These are phyloP conservation scores for Protomyctophum bolini DNA, from an alignment of 2,113 vertebrate genomes.

Conservation along the genomic window DNA sequence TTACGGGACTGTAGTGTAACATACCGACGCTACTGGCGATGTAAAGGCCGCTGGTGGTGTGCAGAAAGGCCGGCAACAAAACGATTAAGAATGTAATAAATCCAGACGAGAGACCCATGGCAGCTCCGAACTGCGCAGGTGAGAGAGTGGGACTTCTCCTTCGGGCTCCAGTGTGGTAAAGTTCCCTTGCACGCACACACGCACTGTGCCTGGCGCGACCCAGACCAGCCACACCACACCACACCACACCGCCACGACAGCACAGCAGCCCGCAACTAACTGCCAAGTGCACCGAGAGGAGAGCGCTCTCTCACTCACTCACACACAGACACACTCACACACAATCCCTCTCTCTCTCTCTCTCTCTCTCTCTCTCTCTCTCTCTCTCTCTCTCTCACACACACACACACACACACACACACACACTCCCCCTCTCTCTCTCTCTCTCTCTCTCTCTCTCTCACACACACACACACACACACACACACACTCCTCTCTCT, in stretches of 20 bases:
- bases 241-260: constrained; percentile 78
- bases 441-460: constrained; percentile 2
- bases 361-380: constrained; percentile 53
- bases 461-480: constrained; percentile 10
- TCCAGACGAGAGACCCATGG: constrained; percentile 83
- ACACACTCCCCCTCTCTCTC: neutral
- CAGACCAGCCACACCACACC: constrained; percentile 64
- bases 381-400: constrained; percentile 37
- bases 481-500: constrained; percentile 11
- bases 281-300: constrained; percentile 83
- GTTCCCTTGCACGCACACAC: constrained; percentile 66
- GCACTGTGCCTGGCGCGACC: constrained; percentile 65
- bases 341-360: constrained; percentile 29
- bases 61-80: constrained; percentile 78
- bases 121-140: constrained; percentile 88
- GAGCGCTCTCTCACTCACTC: constrained; percentile 57
- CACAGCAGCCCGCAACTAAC: constrained; percentile 84
- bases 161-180: constrained; percentile 85
- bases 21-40: constrained; percentile 85
- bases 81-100: constrained; percentile 78
- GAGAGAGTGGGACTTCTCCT: constrained; percentile 78
- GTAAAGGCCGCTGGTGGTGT: constrained; percentile 82
- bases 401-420: constrained; percentile 16
- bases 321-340: constrained; percentile 27
- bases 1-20: constrained; percentile 49